Evolutionary conservation across 2,113 vertebrate species (phyloP).

Genomic region (Brachyistius frenatus): DNA sequence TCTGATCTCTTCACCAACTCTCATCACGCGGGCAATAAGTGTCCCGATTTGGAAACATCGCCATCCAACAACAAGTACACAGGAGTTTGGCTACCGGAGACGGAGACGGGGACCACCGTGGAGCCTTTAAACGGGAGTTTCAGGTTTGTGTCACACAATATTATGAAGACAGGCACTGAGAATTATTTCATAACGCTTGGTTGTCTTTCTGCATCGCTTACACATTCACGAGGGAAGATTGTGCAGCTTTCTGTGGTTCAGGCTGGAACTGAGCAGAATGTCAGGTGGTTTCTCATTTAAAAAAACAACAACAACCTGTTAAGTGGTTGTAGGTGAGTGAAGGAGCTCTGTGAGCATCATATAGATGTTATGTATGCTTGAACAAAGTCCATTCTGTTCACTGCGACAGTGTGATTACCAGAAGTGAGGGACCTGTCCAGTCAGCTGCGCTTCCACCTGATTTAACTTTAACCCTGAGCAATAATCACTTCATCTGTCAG

Average conservation of each 20-base stretch:
- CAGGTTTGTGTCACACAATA: too few relatives aligned
- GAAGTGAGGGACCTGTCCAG: conserved; percentile 22
- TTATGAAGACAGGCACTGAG: too few relatives aligned
- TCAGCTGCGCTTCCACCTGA: conserved; percentile 16
- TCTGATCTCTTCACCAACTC: conserved; percentile 21
- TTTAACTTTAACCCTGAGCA: conserved; percentile 15
- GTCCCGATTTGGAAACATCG: conserved; percentile 30
- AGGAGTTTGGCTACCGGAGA: too few relatives aligned
- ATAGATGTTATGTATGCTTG: background rate
- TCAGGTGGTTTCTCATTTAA: background rate
- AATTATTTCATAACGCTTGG: too few relatives aligned
- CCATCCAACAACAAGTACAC: background rate
- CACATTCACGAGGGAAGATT: too few relatives aligned
- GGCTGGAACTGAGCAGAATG: background rate
- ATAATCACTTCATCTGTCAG: conserved; percentile 16
- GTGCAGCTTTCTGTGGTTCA: too few relatives aligned
- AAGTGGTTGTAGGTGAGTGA: background rate
- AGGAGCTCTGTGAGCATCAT: conserved; percentile 2
- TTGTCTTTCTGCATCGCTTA: too few relatives aligned
- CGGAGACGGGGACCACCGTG: too few relatives aligned
- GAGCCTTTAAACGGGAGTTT: too few relatives aligned
- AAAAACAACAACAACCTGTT: background rate
- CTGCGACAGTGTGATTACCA: conserved; percentile 42
- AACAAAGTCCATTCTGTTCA: background rate
- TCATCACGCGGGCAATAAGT: conserved; percentile 28